phyloP scores from a whole-genome alignment of 2,888 invertebrate genomes.

The Conistra vaccinii region DNA sequence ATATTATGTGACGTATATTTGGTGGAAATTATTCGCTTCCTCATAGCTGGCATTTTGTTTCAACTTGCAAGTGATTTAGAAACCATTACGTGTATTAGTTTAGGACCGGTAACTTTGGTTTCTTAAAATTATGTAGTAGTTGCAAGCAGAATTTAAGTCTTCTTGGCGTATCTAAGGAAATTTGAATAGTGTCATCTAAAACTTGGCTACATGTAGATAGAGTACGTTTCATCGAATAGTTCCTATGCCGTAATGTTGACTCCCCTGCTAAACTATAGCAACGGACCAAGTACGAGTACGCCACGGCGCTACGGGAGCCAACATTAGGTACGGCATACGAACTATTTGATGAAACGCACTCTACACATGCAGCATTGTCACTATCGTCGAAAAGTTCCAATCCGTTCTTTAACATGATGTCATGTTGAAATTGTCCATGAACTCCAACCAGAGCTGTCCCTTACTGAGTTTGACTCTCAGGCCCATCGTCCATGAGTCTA shows the following conservation, averaged over 20 bases:
- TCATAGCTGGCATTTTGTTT: conserved; percentile 18
- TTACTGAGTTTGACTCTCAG: background rate
- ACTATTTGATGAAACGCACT: too few species aligned
- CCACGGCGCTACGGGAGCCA: too few species aligned
- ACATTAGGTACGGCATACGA: too few species aligned
- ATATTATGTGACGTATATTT: conserved; percentile 32
- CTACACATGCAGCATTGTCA: background rate
- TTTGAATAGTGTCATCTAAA: background rate
- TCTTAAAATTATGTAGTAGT: too few species aligned
- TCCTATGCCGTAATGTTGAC: too few species aligned
- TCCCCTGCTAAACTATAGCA: too few species aligned
- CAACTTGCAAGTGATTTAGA: conserved; percentile 25
- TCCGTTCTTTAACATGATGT: background rate
- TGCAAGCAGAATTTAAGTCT: background rate
- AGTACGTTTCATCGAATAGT: too few species aligned
- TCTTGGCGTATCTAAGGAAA: background rate
- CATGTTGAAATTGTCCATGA: background rate
- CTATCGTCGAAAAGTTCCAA: background rate
- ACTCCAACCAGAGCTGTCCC: background rate
- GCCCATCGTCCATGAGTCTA: background rate
- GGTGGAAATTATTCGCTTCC: conserved; percentile 41
- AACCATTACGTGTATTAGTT: background rate
- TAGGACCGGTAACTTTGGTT: background rate
- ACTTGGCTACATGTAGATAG: background rate
- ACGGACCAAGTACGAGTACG: too few species aligned